These are phyloP conservation scores for Peromyscus aztecus DNA, from an alignment of 2,797 vertebrate species.

Conservation along the genomic window DNA sequence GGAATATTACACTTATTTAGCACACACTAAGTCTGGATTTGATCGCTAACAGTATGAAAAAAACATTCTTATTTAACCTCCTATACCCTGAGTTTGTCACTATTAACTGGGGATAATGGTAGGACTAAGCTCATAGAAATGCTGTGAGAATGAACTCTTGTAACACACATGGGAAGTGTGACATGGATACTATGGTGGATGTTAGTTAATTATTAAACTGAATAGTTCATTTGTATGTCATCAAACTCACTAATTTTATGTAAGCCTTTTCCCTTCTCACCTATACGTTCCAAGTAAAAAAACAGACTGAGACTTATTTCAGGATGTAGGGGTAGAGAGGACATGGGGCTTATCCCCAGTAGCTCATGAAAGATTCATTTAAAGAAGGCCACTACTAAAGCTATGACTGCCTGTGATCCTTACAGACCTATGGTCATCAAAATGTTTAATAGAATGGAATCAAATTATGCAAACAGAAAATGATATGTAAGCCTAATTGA, in stretches of 20 bases:
- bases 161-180: background rate
- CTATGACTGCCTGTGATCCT: background rate
- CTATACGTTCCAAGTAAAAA: background rate
- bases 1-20: background rate
- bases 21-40: background rate
- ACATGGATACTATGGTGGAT: background rate
- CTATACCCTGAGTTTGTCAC: background rate
- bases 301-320: background rate
- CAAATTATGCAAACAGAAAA: slow-evolving; percentile 49
- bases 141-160: slow-evolving; percentile 18
- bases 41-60: background rate
- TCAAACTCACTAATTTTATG: background rate
- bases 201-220: background rate
- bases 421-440: slow-evolving; percentile 49
- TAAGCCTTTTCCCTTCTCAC: background rate
- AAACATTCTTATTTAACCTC: background rate
- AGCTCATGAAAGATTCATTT: background rate
- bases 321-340: background rate
- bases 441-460: slow-evolving; percentile 31
- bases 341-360: background rate
- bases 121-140: background rate
- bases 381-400: background rate
- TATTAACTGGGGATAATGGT: background rate
- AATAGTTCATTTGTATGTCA: background rate
- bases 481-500: slow-evolving; percentile 38